Evolutionary conservation across 2,888 invertebrate species (phyloP), one percentile per base, ranked within the genome.

Genomic region (Polydrusus pterygomalis): DNA sequence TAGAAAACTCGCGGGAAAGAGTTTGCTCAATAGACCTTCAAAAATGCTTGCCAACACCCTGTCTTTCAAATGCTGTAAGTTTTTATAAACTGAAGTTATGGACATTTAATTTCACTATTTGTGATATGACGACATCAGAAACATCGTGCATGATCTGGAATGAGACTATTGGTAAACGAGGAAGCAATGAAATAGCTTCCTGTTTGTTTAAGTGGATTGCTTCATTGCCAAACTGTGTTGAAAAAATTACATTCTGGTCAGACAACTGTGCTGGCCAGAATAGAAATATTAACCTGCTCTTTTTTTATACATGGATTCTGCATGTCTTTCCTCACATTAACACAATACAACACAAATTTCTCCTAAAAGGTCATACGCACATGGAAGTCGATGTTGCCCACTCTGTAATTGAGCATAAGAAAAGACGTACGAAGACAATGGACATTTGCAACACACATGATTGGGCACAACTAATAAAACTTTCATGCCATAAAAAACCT

Each of bases 281-380:
- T 17, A 63, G 43, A 63, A 63, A 63, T 38, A 63, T 43, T 43
- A 63, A 43, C 15, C 17, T 63, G 13, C n/a, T 63, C n/a, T 15
- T 15, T 43, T n/a, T 13, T 40, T 17, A 63, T 40, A 40, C 11
- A 43, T 63, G 40, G 45, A 15, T 47, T 13, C 15, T 43, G 18
- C 15, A 63, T 63, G 40, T 34, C 1, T 20, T 63, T 47, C 63
- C 43, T 9, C 9, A 43, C 15, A 11, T 63, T 40, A 40, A 38
- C 9, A 43, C 43, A 20, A 17, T 63, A n/a, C 30, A 63, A 34
- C 63, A 63, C 43, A 63, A 63, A 40, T 63, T 43, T 43, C 25
- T 63, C n/a, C 38, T 63, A 47, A 43, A 63, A 38, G 63, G 63
- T 3, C 40, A 63, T 63, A 63, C 63, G n/a, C 63, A 63, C 43